A percentile compares a stretch with the other conserved stretches of the same genome.
Conservation (phyloP, 2,797 vertebrate genomes). For the Avahi laniger region DNA sequence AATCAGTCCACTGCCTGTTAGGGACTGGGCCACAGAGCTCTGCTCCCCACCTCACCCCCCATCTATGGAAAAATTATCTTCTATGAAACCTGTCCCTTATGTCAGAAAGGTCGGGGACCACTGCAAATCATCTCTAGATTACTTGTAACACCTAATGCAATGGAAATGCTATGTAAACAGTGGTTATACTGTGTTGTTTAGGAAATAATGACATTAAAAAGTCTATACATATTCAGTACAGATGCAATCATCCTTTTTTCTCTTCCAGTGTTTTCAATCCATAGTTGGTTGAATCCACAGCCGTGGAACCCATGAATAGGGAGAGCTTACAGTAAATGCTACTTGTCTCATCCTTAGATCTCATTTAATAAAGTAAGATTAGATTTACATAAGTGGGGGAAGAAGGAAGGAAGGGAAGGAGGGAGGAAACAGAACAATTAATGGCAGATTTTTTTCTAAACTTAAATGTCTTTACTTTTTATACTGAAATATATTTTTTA, state of each 20-base stretch:
- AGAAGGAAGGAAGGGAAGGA: not conserved
- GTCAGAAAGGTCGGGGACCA: no score
- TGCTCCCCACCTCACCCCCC: no score
- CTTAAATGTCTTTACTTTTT: not conserved
- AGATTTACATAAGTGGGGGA: not conserved
- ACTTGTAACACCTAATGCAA: not conserved
- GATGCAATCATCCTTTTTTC: not conserved
- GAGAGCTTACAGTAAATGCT: not conserved
- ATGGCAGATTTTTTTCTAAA: not conserved
- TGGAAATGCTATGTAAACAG: not conserved
- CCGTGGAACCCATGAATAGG: not conserved
- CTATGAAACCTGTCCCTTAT: no score
- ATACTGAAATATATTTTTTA: not conserved
- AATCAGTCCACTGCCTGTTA: no score
- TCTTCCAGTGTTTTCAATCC: not conserved
- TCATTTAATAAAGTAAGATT: not conserved
- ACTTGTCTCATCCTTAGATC: not conserved
- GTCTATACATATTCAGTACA: not conserved
- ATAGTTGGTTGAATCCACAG: not conserved
- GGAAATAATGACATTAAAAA: not conserved
- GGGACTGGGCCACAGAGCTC: no score
- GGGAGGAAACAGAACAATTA: not conserved
- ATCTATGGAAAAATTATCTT: no score
- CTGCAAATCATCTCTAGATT: not conserved
- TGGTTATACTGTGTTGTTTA: not conserved